These are phyloP conservation scores for Pandemis cinnamomeana DNA, from an alignment of 2,888 invertebrate genomes.

Conservation along the genomic window DNA sequence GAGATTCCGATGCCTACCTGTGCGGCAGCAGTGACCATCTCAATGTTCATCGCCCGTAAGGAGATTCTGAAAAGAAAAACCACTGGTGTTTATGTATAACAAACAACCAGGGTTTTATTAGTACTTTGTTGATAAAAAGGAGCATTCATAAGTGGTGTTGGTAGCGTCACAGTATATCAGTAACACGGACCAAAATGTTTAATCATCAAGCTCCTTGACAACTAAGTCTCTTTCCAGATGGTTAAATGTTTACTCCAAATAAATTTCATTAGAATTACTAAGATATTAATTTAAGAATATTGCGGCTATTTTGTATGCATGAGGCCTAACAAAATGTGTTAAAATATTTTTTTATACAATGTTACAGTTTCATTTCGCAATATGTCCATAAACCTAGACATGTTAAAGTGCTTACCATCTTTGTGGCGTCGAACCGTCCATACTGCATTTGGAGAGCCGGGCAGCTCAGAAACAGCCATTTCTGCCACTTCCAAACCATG, in stretches of 20 bases:
- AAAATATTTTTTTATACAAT: not conserved
- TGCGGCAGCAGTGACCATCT: constrained; percentile 68
- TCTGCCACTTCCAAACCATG: constrained; percentile 99
- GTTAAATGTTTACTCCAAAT: not conserved
- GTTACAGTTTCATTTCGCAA: not conserved
- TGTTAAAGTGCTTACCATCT: constrained; percentile 91
- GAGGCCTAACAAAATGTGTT: not conserved
- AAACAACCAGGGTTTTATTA: constrained; percentile 86
- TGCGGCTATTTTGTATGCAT: not conserved
- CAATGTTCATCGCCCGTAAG: constrained; percentile 76
- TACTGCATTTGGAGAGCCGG: constrained; percentile 99
- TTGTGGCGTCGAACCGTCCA: constrained; percentile 99
- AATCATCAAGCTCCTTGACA: constrained; percentile 76
- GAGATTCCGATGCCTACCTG: constrained; percentile 76
- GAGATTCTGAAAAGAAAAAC: constrained; percentile 92
- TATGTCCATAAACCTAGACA: not conserved
- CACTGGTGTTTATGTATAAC: constrained; percentile 95
- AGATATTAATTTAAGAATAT: no score
- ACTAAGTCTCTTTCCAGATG: not conserved
- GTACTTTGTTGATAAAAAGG: constrained; percentile 81
- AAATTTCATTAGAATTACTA: not conserved
- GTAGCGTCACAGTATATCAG: constrained; percentile 80
- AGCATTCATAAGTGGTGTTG: constrained; percentile 81
- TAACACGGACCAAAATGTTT: constrained; percentile 82
- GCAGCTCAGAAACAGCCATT: constrained; percentile 99